These are phyloP conservation scores for Himalopsyche kuldschensis DNA, from an alignment of 2,888 invertebrate genomes.

Conservation along the genomic window DNA sequence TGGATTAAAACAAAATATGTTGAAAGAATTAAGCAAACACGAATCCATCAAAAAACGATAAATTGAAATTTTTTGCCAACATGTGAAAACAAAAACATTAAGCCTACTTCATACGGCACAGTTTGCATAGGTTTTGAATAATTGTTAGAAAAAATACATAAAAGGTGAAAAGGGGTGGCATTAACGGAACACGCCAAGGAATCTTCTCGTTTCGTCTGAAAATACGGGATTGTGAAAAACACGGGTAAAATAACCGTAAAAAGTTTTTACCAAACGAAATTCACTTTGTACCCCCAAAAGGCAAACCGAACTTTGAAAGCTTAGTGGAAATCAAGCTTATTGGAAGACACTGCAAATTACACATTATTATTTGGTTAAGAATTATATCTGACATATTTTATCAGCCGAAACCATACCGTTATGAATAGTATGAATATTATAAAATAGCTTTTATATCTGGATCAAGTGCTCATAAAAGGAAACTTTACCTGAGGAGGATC, in stretches of 20 bases:
- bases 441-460: too few species aligned
- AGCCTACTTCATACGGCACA: neutral
- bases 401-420: too few species aligned
- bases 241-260: neutral
- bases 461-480: too few species aligned
- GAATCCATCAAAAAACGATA: too few species aligned
- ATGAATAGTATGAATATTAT: too few species aligned
- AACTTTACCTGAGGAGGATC: too few species aligned
- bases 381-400: too few species aligned
- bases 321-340: neutral
- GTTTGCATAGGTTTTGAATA: neutral
- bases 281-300: conserved; percentile 8
- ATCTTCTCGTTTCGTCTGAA: neutral
- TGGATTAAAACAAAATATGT: too few species aligned
- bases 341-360: neutral
- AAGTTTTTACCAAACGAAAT: conserved; percentile 14
- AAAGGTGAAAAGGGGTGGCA: neutral
- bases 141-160: neutral
- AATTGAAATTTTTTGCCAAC: neutral
- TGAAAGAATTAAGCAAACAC: too few species aligned
- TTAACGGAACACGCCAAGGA: neutral
- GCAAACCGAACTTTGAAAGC: neutral
- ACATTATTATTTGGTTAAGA: too few species aligned
- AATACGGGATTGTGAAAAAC: conserved; percentile 8
- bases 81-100: neutral